Conservation (phyloP, 2,888 invertebrate genomes). For the Melipona beecheii region DNA sequence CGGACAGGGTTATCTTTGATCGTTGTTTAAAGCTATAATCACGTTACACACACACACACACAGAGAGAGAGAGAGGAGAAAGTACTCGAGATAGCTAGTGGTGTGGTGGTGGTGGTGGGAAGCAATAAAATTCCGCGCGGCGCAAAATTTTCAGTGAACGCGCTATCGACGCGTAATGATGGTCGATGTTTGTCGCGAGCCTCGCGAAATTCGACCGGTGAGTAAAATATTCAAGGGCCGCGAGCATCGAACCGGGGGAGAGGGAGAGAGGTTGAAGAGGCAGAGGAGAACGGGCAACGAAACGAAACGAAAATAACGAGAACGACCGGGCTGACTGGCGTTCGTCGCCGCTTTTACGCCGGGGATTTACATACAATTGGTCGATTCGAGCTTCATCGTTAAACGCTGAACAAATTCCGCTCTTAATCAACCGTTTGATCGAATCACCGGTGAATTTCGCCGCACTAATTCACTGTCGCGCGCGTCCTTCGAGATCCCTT, state of each 20-base stretch:
- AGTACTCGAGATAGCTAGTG: background rate
- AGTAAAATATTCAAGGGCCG: slow-evolving; percentile 53
- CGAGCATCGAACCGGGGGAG: background rate
- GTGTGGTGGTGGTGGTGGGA: background rate
- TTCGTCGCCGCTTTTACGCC: slow-evolving; percentile 38
- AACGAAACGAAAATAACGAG: slow-evolving; percentile 35
- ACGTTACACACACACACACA: slow-evolving; percentile 29
- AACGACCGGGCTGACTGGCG: background rate
- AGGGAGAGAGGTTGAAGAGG: background rate
- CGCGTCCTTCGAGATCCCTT: slow-evolving; percentile 28
- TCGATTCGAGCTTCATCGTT: slow-evolving; percentile 48
- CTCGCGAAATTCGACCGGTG: slow-evolving; percentile 30
- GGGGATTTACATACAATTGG: slow-evolving; percentile 62
- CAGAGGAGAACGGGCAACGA: background rate
- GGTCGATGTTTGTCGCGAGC: slow-evolving; percentile 45
- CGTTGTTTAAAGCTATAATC: slow-evolving; percentile 59
- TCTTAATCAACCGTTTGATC: slow-evolving; percentile 64
- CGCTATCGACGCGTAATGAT: slow-evolving; percentile 42
- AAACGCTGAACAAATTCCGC: slow-evolving; percentile 62
- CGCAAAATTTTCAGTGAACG: slow-evolving; percentile 36
- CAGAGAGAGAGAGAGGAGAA: background rate
- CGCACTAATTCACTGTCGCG: slow-evolving; percentile 62
- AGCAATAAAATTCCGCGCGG: slow-evolving; percentile 39
- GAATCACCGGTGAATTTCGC: slow-evolving; percentile 59
- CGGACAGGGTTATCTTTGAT: slow-evolving; percentile 55